Conservation (phyloP, 1,140 invertebrate genomes). For the Spodoptera frugiperda region DNA sequence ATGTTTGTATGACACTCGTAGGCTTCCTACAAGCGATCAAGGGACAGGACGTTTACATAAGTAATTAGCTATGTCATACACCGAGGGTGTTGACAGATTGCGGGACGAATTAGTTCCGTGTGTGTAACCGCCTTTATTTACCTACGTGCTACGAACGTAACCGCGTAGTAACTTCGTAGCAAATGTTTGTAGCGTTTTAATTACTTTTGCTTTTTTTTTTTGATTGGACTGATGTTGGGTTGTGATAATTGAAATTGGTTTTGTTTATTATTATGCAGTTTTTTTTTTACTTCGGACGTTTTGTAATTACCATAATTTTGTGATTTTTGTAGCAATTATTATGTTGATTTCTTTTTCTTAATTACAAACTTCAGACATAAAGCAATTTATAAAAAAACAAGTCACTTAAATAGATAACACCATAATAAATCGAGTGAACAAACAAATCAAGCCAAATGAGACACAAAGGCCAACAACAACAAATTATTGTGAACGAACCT, state of each 20-base stretch:
- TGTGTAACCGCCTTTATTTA: constrained; percentile 62
- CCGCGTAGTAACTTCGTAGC: constrained; percentile 58
- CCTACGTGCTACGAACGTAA: constrained; percentile 73
- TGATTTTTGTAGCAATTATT: no score
- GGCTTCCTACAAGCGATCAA: constrained; percentile 57
- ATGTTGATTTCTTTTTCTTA: no score
- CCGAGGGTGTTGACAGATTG: constrained; percentile 55
- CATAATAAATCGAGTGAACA: constrained; percentile 57
- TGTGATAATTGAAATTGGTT: no score
- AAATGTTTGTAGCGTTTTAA: constrained; percentile 35
- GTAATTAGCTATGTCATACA: constrained; percentile 73
- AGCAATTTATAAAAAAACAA: no score
- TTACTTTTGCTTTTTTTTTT: constrained; percentile 11
- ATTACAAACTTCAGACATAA: no score
- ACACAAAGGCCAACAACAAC: constrained; percentile 65
- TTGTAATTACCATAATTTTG: no score
- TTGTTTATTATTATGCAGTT: no score
- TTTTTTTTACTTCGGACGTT: no score
- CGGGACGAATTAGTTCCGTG: constrained; percentile 59
- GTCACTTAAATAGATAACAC: constrained; percentile 1
- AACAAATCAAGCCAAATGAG: constrained; percentile 63
- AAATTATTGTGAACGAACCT: constrained; percentile 72
- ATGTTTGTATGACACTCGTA: constrained; percentile 62
- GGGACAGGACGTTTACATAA: constrained; percentile 70
- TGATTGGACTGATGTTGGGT: not conserved